Base-by-base conservation (phyloP, 2,888 invertebrate species). In the Drosophila peninsularis region DNA sequence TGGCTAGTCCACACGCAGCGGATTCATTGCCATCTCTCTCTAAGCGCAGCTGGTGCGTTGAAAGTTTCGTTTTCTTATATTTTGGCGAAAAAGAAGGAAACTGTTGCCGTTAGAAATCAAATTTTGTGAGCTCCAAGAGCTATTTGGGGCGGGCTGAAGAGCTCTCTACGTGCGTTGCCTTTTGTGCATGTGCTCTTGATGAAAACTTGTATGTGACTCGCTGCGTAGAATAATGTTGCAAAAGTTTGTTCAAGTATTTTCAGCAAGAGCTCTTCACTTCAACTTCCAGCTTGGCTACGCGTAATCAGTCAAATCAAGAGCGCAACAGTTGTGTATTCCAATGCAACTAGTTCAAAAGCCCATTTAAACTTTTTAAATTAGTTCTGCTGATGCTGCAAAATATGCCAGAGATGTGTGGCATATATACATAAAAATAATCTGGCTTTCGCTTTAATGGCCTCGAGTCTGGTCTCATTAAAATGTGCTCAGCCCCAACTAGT, bases 331-430 rank as follows among this genome's bases (percentile, higher is more conserved):
- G 57, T 66, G 50, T 39, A 66, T 14, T 21, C 53, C 27, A 24
- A 2, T 17, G 41, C 42, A 61, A 63, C 71, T 63, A 71, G 42
- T 67, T 75, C 1, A 36, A 55, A 75, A 71, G 19, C 39, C 47
- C 39, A 72, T 72, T 72, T 75, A 10, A 75, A 72, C 41, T 76
- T 76, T 60, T 62, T 52, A 76, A 76, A 72, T 76, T 72, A 60
- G 47, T 61, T 42, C 14, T 52, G 24, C 42, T 34, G 13, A 21
- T 11, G 3, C 3, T 30, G 7, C 17, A 44, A 57, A 57, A 34
- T 53, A 45, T 55, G 39, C 6, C 57, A 24, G 44, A 0, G 30
- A 6, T 30, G 21, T 9, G 39, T 17, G 19, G 30, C 37, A 37
- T 4, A 37, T 24, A 24, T 5, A 24, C 5, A 17, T 11, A 30